Percentiles rank a stretch among this genome's conserved stretches.
Evolutionary conservation across 1,140 invertebrate genomes (phyloP).

Genomic region (Zaprionus kolodkinae): DNA sequence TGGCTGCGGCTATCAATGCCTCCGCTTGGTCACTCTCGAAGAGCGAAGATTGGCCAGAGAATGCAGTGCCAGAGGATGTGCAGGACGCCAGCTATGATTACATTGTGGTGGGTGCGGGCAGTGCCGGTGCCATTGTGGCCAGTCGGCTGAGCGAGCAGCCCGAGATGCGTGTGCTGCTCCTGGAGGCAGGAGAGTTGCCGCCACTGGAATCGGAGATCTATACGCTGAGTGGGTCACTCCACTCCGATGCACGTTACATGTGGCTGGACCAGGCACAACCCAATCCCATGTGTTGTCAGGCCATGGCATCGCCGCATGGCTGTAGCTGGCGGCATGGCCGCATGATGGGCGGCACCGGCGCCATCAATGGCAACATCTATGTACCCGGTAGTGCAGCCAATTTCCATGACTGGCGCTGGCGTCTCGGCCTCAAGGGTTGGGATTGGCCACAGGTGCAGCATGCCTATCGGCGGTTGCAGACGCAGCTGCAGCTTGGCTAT

Average conservation of each 20-base stretch:
- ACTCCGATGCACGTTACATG: constrained; percentile 60
- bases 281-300: constrained; percentile 59
- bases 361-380: constrained; percentile 90
- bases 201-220: constrained; percentile 65
- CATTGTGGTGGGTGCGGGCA: constrained; percentile 86
- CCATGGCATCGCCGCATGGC: constrained; percentile 76
- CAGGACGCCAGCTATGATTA: constrained; percentile 84
- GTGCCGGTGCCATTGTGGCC: constrained; percentile 87
- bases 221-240: constrained; percentile 46
- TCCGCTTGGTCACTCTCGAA: constrained; percentile 85
- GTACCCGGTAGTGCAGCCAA: constrained; percentile 87
- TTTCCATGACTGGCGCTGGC: constrained; percentile 87
- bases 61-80: constrained; percentile 56
- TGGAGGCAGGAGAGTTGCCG: constrained; percentile 85
- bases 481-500: constrained; percentile 39
- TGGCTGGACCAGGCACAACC: constrained; percentile 58
- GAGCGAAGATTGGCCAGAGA: constrained; percentile 84
- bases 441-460: constrained; percentile 88
- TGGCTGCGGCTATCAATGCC: constrained; percentile 84
- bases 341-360: constrained; percentile 88
- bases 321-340: constrained; percentile 87
- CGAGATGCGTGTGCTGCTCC: constrained; percentile 78
- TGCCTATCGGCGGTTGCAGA: constrained; percentile 56
- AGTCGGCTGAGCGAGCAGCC: constrained; percentile 68
- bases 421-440: constrained; percentile 86